phyloP scores from a whole-genome alignment of 2,797 vertebrate species.

The Nothura maculosa region DNA sequence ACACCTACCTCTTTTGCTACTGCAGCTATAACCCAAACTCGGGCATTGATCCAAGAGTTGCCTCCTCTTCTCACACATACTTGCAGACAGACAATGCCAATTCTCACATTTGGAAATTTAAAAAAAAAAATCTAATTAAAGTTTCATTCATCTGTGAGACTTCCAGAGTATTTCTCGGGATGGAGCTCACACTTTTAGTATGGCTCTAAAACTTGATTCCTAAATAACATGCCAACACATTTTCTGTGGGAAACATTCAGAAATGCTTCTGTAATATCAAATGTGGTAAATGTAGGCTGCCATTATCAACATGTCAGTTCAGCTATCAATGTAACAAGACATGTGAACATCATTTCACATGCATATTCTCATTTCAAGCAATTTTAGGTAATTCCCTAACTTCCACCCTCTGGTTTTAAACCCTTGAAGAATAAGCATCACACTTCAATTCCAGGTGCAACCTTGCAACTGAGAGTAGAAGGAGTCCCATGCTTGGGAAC shows the following conservation, averaged over 20 bases:
- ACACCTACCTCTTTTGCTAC: not conserved
- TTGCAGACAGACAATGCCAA: not conserved
- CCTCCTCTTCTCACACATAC: not conserved
- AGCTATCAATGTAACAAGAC: not conserved
- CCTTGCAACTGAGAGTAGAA: not conserved
- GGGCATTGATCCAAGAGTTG: not conserved
- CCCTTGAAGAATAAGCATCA: not conserved
- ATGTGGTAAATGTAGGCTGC: not conserved
- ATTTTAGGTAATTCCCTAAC: not conserved
- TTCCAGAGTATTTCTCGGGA: not conserved
- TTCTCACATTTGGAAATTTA: not conserved
- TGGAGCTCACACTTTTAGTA: not conserved
- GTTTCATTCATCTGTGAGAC: not conserved
- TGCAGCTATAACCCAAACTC: not conserved
- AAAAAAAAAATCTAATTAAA: not conserved
- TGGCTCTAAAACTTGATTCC: not conserved
- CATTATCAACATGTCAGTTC: not conserved
- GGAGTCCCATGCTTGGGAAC: rapidly evolving
- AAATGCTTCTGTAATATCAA: not conserved
- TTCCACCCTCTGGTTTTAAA: not conserved
- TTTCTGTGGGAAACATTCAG: not conserved
- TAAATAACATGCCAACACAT: not conserved
- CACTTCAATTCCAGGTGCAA: not conserved
- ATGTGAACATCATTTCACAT: not conserved
- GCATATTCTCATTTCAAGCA: not conserved